Evolutionary conservation across 2,888 invertebrate genomes (phyloP).

Genomic region (Parnassius orleans): DNA sequence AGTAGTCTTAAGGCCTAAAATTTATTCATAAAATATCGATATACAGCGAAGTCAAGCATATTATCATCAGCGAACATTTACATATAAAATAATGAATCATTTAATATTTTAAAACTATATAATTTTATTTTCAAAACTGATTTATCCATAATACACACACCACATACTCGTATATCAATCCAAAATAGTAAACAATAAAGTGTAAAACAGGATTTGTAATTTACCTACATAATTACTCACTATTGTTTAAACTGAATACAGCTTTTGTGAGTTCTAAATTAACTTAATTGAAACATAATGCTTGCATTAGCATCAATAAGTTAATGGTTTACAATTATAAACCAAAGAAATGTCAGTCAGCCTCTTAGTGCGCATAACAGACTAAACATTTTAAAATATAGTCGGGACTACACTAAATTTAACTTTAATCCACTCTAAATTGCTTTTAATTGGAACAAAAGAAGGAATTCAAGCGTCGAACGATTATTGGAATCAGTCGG

Average conservation of each 20-base stretch:
- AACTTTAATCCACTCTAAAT: constrained; percentile 59
- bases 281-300: constrained; percentile 60
- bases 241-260: constrained; percentile 9
- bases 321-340: constrained; percentile 53
- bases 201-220: no score
- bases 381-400: constrained; percentile 66
- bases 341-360: constrained; percentile 51
- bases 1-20: no score
- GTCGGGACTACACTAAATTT: constrained; percentile 53
- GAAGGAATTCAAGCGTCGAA: constrained; percentile 39
- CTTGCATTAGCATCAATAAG: constrained; percentile 60
- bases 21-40: no score
- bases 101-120: no score
- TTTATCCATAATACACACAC: no score
- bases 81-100: no score
- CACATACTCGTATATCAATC: no score
- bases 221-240: no score
- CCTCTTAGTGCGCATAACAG: constrained; percentile 49
- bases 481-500: constrained; percentile 57
- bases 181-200: no score
- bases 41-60: no score
- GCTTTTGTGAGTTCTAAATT: constrained; percentile 13
- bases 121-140: no score
- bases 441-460: constrained; percentile 71
- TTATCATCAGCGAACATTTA: no score